These are phyloP conservation scores for Drosophila dunni DNA, from an alignment of 1,140 invertebrate genomes.

Conservation along the genomic window DNA sequence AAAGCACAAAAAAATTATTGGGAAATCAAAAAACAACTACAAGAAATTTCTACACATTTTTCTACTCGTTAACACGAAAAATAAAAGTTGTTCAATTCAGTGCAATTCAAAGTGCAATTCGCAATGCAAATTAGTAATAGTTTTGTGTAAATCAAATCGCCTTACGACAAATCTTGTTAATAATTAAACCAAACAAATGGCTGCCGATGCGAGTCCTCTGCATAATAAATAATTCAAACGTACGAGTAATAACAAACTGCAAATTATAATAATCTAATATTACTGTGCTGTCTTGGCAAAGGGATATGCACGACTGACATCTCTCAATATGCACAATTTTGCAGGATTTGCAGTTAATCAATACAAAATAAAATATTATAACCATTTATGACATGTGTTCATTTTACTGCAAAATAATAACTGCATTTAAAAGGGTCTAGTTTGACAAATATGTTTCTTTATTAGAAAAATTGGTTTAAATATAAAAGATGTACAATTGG, in stretches of 20 bases:
- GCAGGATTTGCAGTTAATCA: constrained; percentile 38
- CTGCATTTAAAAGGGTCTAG: background rate
- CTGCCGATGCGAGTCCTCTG: constrained; percentile 59
- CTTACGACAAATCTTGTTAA: constrained; percentile 60
- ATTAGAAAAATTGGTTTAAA: no score
- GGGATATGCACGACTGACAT: constrained; percentile 60
- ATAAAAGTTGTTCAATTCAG: constrained; percentile 44
- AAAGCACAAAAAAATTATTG: constrained; percentile 23
- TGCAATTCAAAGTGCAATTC: constrained; percentile 54
- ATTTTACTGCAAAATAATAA: constrained; percentile 36
- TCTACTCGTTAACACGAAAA: constrained; percentile 46
- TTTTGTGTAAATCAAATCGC: constrained; percentile 58
- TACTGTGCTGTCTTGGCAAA: constrained; percentile 5
- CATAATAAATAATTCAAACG: constrained; percentile 59
- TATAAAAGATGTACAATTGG: no score
- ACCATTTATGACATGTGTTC: constrained; percentile 41
- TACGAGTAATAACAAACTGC: constrained; percentile 43
- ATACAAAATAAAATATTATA: constrained; percentile 47
- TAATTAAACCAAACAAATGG: constrained; percentile 61
- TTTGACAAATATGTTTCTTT: no score
- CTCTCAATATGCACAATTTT: constrained; percentile 56
- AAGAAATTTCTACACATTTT: constrained; percentile 65
- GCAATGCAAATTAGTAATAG: constrained; percentile 33
- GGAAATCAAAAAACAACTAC: constrained; percentile 32
- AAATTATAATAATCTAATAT: constrained; percentile 1